Evolutionary conservation across 2,888 invertebrate species (phyloP).

Genomic region (Microplitis manilae): DNA sequence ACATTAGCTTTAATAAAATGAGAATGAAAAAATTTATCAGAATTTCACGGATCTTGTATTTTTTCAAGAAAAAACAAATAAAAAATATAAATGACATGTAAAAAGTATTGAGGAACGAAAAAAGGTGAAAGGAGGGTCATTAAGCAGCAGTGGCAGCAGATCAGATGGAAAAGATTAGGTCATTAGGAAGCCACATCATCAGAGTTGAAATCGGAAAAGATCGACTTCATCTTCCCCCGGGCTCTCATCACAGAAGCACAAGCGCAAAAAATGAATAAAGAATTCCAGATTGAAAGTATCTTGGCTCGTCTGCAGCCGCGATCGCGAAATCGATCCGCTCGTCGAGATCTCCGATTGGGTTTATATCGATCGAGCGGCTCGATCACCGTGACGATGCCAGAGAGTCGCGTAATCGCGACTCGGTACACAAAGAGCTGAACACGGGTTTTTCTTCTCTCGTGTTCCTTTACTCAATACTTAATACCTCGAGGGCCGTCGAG

Average conservation of each 20-base stretch:
- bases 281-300: background rate
- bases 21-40: no score
- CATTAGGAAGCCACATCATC: background rate
- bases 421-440: background rate
- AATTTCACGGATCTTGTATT: no score
- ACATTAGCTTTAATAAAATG: no score
- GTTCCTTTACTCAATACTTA: background rate
- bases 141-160: conserved; percentile 12
- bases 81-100: no score
- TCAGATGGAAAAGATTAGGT: background rate
- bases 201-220: background rate
- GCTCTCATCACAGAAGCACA: background rate
- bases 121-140: background rate
- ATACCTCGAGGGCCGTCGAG: background rate
- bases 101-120: background rate
- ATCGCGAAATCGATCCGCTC: background rate
- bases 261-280: background rate
- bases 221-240: conserved; percentile 2
- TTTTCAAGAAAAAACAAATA: no score
- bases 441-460: background rate
- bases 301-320: background rate
- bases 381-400: background rate
- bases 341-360: background rate
- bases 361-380: background rate
- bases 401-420: background rate